Evolutionary conservation across 2,888 invertebrate species (phyloP), one percentile per base, ranked within the genome.

Genomic region (Cosmia trapezina): DNA sequence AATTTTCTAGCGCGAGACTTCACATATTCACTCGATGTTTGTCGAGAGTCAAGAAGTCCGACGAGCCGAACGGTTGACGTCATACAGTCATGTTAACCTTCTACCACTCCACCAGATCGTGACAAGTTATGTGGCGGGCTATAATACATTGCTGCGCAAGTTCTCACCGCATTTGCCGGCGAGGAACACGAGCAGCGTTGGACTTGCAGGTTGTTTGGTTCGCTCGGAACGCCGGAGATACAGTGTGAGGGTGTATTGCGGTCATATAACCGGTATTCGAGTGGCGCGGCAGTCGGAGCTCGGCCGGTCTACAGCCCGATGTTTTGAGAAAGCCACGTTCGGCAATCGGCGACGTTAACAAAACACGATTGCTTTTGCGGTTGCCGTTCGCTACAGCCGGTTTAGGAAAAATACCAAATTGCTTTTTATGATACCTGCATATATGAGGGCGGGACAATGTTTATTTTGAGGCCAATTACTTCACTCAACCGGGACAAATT

Each of bases 201-300:
- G 91, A 93, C 80, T 78, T 68, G 75, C 84, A 86, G 70, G 82
- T 85, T 83, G 81, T 83, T 84, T 86, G 78, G 82, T 82, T 80
- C 79, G 83, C 78, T 86, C 86, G 88, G 81, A 86, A 86, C 83
- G 85, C 87, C 86, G 88, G 84, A 88, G 89, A 86, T 88, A 85
- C 89, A 85, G 82, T 90, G 91, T 93, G 90, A 90, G 91, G 94
- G 94, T 91, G 92, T 94, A 95, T 95, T 95, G 95, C 95, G 95
- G 96, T 95, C 95, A 95, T 94, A 95, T 95, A 96, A 96, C 96
- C 95, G 96, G 96, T 96, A 96, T 96, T 94, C 92, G 93, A 94
- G 93, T 92, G 93, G 92, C 90, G 89, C 90, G 91, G 91, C 92
- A 91, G 92, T 92, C 91, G 92, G 93, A 91, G 91, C 91, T 94